Conservation (phyloP, 2,797 vertebrate genomes). For the Acestrorhynchus altus region DNA sequence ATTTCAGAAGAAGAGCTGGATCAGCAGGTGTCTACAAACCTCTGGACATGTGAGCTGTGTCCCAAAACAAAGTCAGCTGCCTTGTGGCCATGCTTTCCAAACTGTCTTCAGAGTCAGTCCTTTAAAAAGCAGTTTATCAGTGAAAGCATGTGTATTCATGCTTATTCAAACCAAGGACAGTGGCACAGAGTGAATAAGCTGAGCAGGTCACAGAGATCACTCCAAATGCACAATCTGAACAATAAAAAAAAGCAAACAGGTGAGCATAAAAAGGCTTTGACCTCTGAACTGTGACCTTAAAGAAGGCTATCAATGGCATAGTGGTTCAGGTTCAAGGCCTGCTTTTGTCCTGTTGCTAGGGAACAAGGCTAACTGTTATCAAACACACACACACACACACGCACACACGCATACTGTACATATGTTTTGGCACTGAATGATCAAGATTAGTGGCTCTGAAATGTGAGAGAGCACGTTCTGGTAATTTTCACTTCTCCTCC, state of each 20-base stretch:
- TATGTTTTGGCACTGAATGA: conserved; percentile 21
- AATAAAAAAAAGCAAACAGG: neutral
- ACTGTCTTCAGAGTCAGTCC: no score
- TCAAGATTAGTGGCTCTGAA: conserved; percentile 34
- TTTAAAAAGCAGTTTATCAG: no score
- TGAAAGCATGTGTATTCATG: no score
- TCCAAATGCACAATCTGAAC: no score
- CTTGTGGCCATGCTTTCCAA: neutral
- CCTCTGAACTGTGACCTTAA: neutral
- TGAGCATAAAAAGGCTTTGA: neutral
- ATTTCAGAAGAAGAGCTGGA: neutral
- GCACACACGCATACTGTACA: conserved; percentile 1
- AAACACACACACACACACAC: conserved; percentile 33
- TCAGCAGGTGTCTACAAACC: neutral
- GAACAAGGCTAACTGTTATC: conserved; percentile 27
- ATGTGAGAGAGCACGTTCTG: conserved; percentile 17
- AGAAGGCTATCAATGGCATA: neutral
- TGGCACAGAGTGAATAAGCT: neutral
- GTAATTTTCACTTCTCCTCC: conserved; percentile 29
- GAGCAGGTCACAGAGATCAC: no score
- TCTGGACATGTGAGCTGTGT: neutral
- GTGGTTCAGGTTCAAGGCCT: conserved; percentile 5
- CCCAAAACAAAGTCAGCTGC: neutral
- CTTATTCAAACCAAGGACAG: no score
- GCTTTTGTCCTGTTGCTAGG: conserved; percentile 20